Evolutionary conservation across 2,888 invertebrate species (phyloP), one percentile per base, ranked within the genome.

Genomic region (Dasysyrphus tricinctus): DNA sequence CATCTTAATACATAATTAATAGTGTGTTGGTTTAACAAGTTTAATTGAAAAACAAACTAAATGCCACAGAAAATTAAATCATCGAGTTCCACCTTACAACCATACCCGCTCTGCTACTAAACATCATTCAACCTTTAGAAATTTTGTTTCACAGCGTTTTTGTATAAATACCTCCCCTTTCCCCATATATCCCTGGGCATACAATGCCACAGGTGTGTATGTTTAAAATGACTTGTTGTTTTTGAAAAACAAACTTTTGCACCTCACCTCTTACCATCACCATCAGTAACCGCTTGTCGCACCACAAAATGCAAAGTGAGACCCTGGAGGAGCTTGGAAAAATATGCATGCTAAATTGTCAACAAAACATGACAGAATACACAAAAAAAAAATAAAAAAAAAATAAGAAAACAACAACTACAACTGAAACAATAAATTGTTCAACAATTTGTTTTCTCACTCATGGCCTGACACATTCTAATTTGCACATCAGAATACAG

Each of bases 361-460:
- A 82, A 69, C 56, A 73, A 54, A 78, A 72, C 69, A 69, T 49
- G 54, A 78, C 70, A 65, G 39, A 78, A 61, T 24, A 61, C 24
- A 74, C 19, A 34, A 44, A 16, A 16, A 14, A 34, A 12, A 34
- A 49, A 49, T 39, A 2, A 32, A 3, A 65, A n/a, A 47, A 65
- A 3, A 29, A 63, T 1, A n/a, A 44, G 1, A 44, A 24, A 69
- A 24, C 69, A 24, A 67, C 19, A 67, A 34, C 51, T 34, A 32
- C 56, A 69, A 65, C 65, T 75, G 73, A 63, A 65, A 80, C 72
- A 85, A 85, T 73, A 85, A 80, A 85, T 85, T 85, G 80, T 81
- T 85, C 47, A 85, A 85, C 80, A 85, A 85, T 80, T 85, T 81
- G 69, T 85, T 85, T 69, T 77, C 73, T 73, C 84, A 73, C 61